A percentile compares a stretch with the other conserved stretches of the same genome.
Evolutionary conservation across 2,888 invertebrate genomes (phyloP).

Genomic region (Drosophila nr. medialis): DNA sequence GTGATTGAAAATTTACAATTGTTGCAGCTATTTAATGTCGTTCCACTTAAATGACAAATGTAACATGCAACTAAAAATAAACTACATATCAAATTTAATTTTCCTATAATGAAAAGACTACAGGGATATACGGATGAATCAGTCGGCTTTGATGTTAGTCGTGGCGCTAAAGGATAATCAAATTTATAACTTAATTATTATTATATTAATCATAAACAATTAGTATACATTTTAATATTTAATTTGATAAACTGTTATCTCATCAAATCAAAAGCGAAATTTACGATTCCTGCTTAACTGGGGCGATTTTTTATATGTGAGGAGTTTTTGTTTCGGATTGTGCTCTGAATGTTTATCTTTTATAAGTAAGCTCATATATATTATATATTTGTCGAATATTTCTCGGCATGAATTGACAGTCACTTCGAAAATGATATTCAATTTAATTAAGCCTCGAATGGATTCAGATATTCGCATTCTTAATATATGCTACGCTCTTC

Average conservation of each 20-base stretch:
- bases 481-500: not conserved
- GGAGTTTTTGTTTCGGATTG: not conserved
- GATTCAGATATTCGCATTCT: not conserved
- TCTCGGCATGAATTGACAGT: not conserved
- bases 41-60: slow-evolving; percentile 5
- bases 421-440: no score
- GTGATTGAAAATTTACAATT: slow-evolving; percentile 5
- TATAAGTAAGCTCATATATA: not conserved
- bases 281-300: not conserved
- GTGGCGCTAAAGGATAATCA: not conserved
- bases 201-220: not conserved
- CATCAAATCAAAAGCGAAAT: not conserved
- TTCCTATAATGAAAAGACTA: not conserved
- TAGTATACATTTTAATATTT: not conserved
- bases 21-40: slow-evolving; percentile 29
- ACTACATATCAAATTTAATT: not conserved
- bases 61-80: not conserved
- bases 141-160: not conserved
- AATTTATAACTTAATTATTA: not conserved
- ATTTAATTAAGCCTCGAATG: not conserved
- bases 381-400: not conserved
- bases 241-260: not conserved
- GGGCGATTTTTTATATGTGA: not conserved
- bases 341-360: not conserved
- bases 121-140: not conserved